Evolutionary conservation across 2,888 invertebrate genomes (phyloP).

Genomic region (Odontomyia ornata): DNA sequence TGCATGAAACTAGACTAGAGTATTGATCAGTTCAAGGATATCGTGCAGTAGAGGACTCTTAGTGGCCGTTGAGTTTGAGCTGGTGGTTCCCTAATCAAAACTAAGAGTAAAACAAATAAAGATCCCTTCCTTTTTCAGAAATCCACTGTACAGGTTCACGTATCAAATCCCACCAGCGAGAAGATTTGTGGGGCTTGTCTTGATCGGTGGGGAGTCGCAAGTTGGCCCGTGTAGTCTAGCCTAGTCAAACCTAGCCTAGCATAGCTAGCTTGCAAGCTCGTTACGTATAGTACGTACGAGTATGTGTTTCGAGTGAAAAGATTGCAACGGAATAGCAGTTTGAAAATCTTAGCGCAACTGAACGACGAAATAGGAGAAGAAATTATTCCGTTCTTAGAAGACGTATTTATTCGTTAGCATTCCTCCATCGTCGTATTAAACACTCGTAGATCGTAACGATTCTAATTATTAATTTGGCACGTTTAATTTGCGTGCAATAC

Average conservation of each 20-base stretch:
- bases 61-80: too few relatives aligned
- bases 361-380: neutral
- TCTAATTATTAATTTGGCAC: neutral
- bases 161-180: constrained; percentile 18
- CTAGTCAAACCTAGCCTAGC: neutral
- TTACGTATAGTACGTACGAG: neutral
- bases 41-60: neutral
- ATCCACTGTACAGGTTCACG: neutral
- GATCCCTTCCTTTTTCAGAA: constrained; percentile 14
- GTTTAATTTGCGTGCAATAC: neutral
- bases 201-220: constrained; percentile 14
- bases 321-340: too few relatives aligned
- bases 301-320: neutral
- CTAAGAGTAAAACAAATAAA: constrained; percentile 10
- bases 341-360: too few relatives aligned
- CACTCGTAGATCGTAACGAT: neutral
- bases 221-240: neutral
- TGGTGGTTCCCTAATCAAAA: too few relatives aligned
- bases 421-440: neutral
- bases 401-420: neutral
- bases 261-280: neutral
- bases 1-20: neutral
- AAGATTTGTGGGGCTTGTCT: constrained; percentile 9
- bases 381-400: neutral
- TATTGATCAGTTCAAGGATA: constrained; percentile 3